Evolutionary conservation across 53 echinoderm and acorn worm species (phyloP).

Genomic region (Crossaster papposus): DNA sequence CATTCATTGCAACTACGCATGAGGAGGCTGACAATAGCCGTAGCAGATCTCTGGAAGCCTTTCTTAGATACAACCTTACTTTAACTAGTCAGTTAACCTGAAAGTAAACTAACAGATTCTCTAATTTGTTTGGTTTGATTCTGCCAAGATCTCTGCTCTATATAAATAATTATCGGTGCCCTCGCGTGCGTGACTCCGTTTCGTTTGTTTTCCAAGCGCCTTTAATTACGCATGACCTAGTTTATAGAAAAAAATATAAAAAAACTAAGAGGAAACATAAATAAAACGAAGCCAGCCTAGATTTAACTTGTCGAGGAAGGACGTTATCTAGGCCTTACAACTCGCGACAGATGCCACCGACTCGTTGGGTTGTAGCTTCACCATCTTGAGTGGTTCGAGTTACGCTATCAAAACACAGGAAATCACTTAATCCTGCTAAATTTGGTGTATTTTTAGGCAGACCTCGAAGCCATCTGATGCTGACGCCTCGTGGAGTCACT

Average conservation of each 20-base stretch:
- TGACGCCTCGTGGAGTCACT: slow-evolving; percentile 48
- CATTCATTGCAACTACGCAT: too few species aligned
- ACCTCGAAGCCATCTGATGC: not conserved
- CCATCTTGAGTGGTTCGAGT: slow-evolving; percentile 19
- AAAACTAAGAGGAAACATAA: not conserved
- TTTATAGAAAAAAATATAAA: not conserved
- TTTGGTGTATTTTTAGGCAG: slow-evolving; percentile 53
- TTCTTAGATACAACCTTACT: too few species aligned
- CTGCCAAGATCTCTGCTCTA: not conserved
- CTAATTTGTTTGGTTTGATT: not conserved
- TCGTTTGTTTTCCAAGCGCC: not conserved
- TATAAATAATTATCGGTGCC: slow-evolving; percentile 12
- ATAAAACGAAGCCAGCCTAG: not conserved
- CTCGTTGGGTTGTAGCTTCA: slow-evolving; percentile 1
- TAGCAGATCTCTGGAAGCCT: too few species aligned
- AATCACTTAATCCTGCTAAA: slow-evolving; percentile 42
- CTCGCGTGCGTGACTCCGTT: slow-evolving; percentile 45
- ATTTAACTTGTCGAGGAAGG: not conserved
- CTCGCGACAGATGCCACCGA: not conserved
- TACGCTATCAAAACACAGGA: slow-evolving; percentile 65
- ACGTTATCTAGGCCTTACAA: slow-evolving; percentile 30
- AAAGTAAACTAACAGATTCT: not conserved
- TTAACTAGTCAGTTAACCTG: not conserved
- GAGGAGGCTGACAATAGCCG: too few species aligned
- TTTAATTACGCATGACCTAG: slow-evolving; percentile 19